Percentiles rank a stretch among this genome's conserved stretches.
These are phyloP conservation scores for Ryuthela nishihirai DNA, from an alignment of 2,888 invertebrate genomes.

Conservation along the genomic window DNA sequence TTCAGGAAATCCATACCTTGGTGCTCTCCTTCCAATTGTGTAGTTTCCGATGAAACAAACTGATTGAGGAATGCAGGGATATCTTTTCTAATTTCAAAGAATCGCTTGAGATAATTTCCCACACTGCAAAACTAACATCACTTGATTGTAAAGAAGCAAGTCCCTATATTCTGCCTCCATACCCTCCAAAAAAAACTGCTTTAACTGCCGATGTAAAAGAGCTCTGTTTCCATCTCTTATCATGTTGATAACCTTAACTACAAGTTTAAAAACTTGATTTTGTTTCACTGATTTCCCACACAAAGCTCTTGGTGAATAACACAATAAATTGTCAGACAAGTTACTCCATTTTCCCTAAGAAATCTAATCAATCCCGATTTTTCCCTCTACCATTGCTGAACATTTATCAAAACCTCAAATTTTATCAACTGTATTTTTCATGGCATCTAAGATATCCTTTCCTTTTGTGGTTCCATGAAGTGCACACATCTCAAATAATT, in stretches of 20 bases:
- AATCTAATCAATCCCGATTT: neutral
- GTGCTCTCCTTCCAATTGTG: neutral
- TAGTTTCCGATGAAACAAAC: neutral
- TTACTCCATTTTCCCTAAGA: constrained; percentile 4
- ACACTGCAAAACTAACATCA: constrained; percentile 1
- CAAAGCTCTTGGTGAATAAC: constrained; percentile 4
- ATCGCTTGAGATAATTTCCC: neutral
- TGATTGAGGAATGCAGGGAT: constrained; percentile 1
- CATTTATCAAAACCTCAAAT: constrained; percentile 3
- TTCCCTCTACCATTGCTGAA: constrained; percentile 2
- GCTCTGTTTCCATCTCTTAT: neutral
- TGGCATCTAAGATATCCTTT: constrained; percentile 6
- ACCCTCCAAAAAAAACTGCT: constrained; percentile 2
- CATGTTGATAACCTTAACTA: neutral
- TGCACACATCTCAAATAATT: neutral
- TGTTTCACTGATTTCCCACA: constrained; percentile 7
- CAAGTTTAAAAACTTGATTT: neutral
- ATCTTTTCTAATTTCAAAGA: constrained; percentile 1
- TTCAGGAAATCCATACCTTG: neutral
- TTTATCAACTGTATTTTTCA: neutral
- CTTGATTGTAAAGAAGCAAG: constrained; percentile 1
- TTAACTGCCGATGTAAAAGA: constrained; percentile 4
- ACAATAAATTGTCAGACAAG: neutral
- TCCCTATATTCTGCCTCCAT: constrained; percentile 5
- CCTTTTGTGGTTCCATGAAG: constrained; percentile 1